Base-by-base conservation (phyloP, 2,113 vertebrate genomes). In the Notiomystis cincta region DNA sequence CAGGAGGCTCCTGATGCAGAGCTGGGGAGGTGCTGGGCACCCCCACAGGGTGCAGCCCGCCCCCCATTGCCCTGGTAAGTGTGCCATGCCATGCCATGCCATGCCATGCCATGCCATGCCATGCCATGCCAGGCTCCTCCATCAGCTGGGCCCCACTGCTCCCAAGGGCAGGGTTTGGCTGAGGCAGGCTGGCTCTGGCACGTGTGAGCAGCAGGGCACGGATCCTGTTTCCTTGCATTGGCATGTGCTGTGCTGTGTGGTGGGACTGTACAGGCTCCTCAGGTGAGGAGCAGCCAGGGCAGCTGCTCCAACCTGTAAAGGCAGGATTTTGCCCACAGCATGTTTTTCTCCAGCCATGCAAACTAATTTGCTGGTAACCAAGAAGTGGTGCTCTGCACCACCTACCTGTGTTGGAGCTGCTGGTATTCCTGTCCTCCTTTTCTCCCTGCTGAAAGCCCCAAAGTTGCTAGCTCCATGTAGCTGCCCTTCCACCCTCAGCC, bases 111-210 rank as follows among this genome's bases (percentile, higher is more conserved):
- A 11, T 58, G 35, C 37, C 20, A 16, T 28, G 78, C 78, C 24
- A 5, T 47, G 37, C 73, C 35, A 16, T 61, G 33, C 57, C 20
- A 3, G 1, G 53, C 35, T 91, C 27, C 44, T 64, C 38, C 0
- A 0, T 30, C 53, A 80, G 53, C 61, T 1, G 0, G 16, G 19
- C 72, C 58, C 31, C 0, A 0, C 56, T 30, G 70, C 42, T 61
- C n/a, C 92, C 61, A 28, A 54, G 82, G 85, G 81, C 87, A 95
- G 87, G 70, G 44, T 47, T 87, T 67, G 78, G 78, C 82, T n/a
- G 56, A 1, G 17, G 48, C 76, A 77, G 67, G 47, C 40, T 0
- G 1, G 33, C 56, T 47, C 72, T 48, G 77, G 93, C 94, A 95
- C 45, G 3, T 45, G 84, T 40, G 70, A 72, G 73, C 3, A 1